Evolutionary conservation across 30 jellyfish, hydroid and myxozoan genomes (phyloP), one percentile per base, ranked within the genome.

Genomic region (Aurelia aurita): DNA sequence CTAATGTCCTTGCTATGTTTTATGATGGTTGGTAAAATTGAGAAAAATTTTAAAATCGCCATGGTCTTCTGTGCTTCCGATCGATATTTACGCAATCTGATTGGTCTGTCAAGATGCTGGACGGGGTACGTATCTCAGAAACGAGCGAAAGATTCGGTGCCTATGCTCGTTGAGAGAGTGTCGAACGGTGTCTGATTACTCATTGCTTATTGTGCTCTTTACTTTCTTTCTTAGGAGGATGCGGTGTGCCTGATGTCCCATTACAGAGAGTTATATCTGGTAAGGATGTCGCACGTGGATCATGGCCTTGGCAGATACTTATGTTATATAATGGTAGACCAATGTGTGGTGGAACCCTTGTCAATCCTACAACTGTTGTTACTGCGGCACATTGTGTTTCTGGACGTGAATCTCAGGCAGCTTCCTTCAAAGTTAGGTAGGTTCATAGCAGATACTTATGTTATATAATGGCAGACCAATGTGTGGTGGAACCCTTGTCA

Each of bases 291-390:
- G 62, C 25, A 19, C 78, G 81, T 20, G 97, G 97, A 16, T 84
- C 96, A 19, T 90, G 97, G 97, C 97, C 97, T 2, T 90, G 97
- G 97, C 97, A 90, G 64, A 76, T 90, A 18, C 53, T 90, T 35
- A 75, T 90, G 63, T 53, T 79, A 5, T 53, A 43, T 55, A 28
- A 34, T 18, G 87, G 79, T 32, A 45, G 26, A 22, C 96, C 97
- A 31, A 82, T 66, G 43, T 90, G 97, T 69, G 97, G 97, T n/a
- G 97, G 97, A 11, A 66, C 97, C 2, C 62, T 90, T 32, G 70
- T 90, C 15, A 74, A 81, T 66, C 92, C 89, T 16, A 60, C 77
- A 28, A 61, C 91, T 49, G 85, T 90, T 23, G 89, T 90, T n/a
- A 90, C 97, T 20, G 96, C 97, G 5, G 97, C 97, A 0, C 96